Evolutionary conservation across 2,888 invertebrate genomes (phyloP), one percentile per base, ranked within the genome.

Genomic region (Pammene fasciana): DNA sequence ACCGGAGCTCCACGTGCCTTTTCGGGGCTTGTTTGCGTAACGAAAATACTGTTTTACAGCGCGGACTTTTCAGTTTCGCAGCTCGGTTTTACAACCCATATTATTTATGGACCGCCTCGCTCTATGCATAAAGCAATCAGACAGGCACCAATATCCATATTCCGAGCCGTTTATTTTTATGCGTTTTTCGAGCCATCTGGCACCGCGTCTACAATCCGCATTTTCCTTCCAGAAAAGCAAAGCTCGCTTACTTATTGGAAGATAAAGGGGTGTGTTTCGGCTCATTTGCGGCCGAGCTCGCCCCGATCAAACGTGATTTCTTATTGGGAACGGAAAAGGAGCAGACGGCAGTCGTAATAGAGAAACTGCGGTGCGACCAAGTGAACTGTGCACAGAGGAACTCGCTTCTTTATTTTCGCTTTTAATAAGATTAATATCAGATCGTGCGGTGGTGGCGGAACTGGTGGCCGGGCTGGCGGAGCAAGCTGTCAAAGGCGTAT

Each of bases 181-280:
- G 70, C 60, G 87, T 84, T 85, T 86, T 88, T 86, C 85, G 75
- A 84, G 86, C 86, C 91, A 88, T 87, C 88, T 88, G 89, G 87
- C 83, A 84, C 83, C 78, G 78, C 80, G 80, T 82, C 82, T 82
- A 79, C 80, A 79, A 80, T 79, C 78, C 78, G 79, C 79, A 82
- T 86, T 86, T 85, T 79, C 79, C 26, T 78, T 61, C 67, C 72
- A 79, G 80, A 79, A 85, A 86, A 86, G 82, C 86, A 83, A 86
- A 87, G 85, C 83, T 84, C 80, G 82, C 80, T 88, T 86, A 88
- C 86, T 88, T 89, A 89, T 87, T 89, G 86, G 85, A 84, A 88
- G 90, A 90, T 90, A 90, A 90, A 89, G 83, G 85, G 81, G 85
- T 85, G 83, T 87, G 89, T 89, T 90, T 88, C 89, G 90, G 88